Percentiles rank a stretch among this genome's conserved stretches.
phyloP scores from a whole-genome alignment of 2,888 invertebrate genomes.

The Alloplasta piceator region DNA sequence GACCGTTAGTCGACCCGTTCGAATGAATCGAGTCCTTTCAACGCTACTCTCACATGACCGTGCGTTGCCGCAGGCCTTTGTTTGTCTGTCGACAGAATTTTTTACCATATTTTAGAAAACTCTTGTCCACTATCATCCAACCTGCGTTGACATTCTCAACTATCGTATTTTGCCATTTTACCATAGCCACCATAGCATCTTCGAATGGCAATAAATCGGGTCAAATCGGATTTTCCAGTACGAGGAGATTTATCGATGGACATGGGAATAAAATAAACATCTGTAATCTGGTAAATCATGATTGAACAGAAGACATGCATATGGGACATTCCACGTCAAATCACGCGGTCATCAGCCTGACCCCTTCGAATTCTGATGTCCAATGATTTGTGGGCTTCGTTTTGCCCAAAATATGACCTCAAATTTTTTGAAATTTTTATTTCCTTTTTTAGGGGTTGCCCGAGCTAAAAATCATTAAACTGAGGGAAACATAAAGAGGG shows the following conservation, averaged over 20 bases:
- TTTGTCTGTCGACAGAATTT: slow-evolving; percentile 31
- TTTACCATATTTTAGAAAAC: slow-evolving; percentile 38
- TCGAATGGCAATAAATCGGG: not conserved
- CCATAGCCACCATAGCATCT: not conserved
- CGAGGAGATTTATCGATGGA: not conserved
- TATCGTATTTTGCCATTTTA: not conserved
- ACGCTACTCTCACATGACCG: slow-evolving; percentile 12
- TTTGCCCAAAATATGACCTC: too few species aligned
- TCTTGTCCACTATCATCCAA: not conserved
- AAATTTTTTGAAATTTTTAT: too few species aligned
- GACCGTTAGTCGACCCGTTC: slow-evolving; percentile 26
- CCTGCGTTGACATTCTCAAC: not conserved
- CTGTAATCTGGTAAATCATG: not conserved
- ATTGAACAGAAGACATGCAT: too few species aligned
- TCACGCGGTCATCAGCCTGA: too few species aligned
- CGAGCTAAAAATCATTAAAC: too few species aligned
- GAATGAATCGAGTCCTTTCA: slow-evolving; percentile 28
- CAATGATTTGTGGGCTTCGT: too few species aligned
- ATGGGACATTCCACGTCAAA: too few species aligned
- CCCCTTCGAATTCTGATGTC: too few species aligned
- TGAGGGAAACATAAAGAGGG: too few species aligned
- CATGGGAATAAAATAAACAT: slow-evolving; percentile 9
- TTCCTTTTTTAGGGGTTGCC: too few species aligned
- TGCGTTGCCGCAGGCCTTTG: slow-evolving; percentile 29
- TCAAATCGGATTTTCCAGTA: not conserved